Base-by-base conservation (phyloP, 2,888 invertebrate species). In the Coleophora deauratella region DNA sequence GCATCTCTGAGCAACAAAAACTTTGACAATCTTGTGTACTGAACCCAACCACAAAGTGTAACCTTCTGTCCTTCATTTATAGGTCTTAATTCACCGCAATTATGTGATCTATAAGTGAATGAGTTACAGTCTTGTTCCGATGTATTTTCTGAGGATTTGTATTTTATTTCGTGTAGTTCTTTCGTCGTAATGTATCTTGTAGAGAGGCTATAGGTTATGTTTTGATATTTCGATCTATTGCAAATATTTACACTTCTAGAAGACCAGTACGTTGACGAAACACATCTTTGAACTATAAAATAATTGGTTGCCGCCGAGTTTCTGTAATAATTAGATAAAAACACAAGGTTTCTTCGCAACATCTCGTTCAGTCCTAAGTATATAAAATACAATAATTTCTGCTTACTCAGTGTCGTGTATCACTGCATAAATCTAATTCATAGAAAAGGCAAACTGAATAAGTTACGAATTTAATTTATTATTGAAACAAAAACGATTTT, bases 31-130 rank as follows among this genome's bases (percentile, higher is more conserved):
- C 99, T 88, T 51, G 91, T 90, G 73, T 89, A 95, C 59, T 97
- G 94, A 14, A 98, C 72, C 98, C 99, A 99, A 3, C 99, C 99
- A 73, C 91, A 94, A 1, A 99, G 69, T 2, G 80, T 87, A 0
- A 98, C 98, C 49, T 86, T 84, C 60, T 91, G 77, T 3, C 94
- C 95, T 27, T 90, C 85, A 82, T 98, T 79, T 45, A 80, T 58
- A 1, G 72, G 63, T 13, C 87, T 82, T 34, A 99, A 77, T 66
- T 97, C 94, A 1, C 96, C 97, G 78, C 99, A 99, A 9, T 93
- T 94, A 63, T 97, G 94, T 4, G 93, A 92, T 54, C 98, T 88
- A 46, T 82, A 86, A 0, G 91, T 88, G 67, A 89, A 84, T 4
- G 66, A 61, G 49, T 70, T 80, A 31, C 42, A 55, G 43, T 60